Conservation (phyloP, 2,888 invertebrate species). For the Nomada hirtipes region DNA sequence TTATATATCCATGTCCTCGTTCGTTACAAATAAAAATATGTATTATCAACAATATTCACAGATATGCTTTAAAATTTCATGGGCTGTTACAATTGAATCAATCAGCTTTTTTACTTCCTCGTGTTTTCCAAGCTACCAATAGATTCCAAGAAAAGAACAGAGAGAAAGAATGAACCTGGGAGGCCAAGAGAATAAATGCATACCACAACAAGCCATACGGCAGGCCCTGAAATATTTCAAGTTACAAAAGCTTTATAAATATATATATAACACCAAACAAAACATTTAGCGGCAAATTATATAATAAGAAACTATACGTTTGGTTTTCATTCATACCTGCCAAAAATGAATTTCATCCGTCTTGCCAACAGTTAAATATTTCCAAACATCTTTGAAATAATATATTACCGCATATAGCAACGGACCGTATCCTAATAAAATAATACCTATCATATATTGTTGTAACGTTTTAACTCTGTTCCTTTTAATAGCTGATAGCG, state of each 20-base stretch:
- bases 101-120: slow-evolving; percentile 90
- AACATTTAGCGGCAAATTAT: not conserved
- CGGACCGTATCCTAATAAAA: slow-evolving; percentile 92
- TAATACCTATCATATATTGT: slow-evolving; percentile 92
- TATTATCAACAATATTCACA: slow-evolving; percentile 47
- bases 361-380: slow-evolving; percentile 90
- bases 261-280: not conserved
- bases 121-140: slow-evolving; percentile 92
- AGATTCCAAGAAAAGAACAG: slow-evolving; percentile 93
- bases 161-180: slow-evolving; percentile 95
- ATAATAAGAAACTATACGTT: not conserved
- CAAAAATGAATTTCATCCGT: slow-evolving; percentile 90
- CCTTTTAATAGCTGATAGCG: slow-evolving; percentile 93
- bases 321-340: slow-evolving; percentile 88
- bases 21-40: slow-evolving; percentile 42
- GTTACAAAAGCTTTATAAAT: not conserved
- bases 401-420: slow-evolving; percentile 92
- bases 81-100: slow-evolving; percentile 81
- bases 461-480: slow-evolving; percentile 92
- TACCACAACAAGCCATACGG: slow-evolving; percentile 97
- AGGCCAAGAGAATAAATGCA: slow-evolving; percentile 93
- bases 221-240: slow-evolving; percentile 88
- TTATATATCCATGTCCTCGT: slow-evolving; percentile 20
- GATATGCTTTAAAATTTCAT: slow-evolving; percentile 47
- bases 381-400: slow-evolving; percentile 94